Percentiles rank a stretch among this genome's conserved stretches.
Evolutionary conservation across 2,113 vertebrate species (phyloP).

Genomic region (Orthochromis malagaraziensis): DNA sequence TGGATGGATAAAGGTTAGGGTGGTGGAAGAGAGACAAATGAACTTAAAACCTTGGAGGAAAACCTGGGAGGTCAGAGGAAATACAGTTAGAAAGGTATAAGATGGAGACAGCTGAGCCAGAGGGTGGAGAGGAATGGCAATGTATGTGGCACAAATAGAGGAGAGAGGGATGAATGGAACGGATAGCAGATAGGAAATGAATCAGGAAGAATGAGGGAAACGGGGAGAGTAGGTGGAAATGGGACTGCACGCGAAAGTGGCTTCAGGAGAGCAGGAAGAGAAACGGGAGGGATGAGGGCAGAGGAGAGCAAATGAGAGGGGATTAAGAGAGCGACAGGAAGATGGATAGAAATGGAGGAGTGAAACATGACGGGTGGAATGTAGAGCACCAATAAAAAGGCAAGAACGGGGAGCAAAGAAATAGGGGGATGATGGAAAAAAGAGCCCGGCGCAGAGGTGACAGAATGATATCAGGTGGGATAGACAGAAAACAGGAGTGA

Average conservation of each 20-base stretch:
- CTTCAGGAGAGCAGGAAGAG: constrained; percentile 28
- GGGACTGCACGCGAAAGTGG: constrained; percentile 36
- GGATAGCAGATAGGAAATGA: constrained; percentile 38
- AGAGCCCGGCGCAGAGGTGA: constrained; percentile 57
- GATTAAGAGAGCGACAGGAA: constrained; percentile 70
- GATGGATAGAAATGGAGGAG: constrained; percentile 67
- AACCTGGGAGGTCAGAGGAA: constrained; percentile 14
- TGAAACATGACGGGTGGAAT: constrained; percentile 63
- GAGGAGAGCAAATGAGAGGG: constrained; percentile 64
- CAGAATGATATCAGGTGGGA: constrained; percentile 76
- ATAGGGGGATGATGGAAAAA: constrained; percentile 52
- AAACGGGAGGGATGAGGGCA: constrained; percentile 42
- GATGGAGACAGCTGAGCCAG: not conserved
- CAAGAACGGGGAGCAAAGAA: constrained; percentile 33
- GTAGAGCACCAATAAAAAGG: constrained; percentile 65
- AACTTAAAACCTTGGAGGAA: not conserved
- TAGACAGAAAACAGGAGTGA: constrained; percentile 69
- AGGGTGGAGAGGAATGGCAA: constrained; percentile 1
- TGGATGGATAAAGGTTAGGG: not conserved
- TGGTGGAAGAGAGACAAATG: not conserved
- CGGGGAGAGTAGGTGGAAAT: constrained; percentile 56
- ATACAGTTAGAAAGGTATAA: constrained; percentile 14
- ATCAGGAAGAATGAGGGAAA: constrained; percentile 56
- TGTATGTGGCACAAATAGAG: constrained; percentile 10
- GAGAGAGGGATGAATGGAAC: constrained; percentile 41